A percentile compares a stretch with the other conserved stretches of the same genome.
Conservation (phyloP, 2,113 vertebrate species). For the Cinclus cinclus region DNA sequence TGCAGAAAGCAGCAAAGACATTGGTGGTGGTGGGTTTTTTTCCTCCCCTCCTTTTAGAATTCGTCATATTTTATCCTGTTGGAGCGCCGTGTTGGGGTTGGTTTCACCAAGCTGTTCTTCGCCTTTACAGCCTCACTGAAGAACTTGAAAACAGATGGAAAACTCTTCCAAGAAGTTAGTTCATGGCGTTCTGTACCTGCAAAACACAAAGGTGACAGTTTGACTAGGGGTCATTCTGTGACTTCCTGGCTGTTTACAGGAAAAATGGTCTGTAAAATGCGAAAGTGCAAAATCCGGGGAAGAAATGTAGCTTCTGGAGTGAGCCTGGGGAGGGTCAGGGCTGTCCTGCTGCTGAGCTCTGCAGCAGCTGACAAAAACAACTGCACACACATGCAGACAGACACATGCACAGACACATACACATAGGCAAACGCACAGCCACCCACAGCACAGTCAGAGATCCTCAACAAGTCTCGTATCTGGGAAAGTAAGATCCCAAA, state of each 20-base stretch:
- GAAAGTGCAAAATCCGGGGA: not conserved
- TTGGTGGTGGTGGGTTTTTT: not conserved
- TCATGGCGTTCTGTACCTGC: constrained; percentile 96
- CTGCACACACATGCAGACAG: no score
- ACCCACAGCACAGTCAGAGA: not conserved
- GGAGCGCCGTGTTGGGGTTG: constrained; percentile 83
- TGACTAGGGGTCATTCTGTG: not conserved
- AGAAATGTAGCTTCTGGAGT: not conserved
- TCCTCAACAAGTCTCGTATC: accelerated
- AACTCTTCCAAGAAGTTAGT: constrained; percentile 95
- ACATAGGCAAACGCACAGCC: accelerated
- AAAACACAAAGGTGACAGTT: not conserved
- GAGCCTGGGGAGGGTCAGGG: accelerated
- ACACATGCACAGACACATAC: not conserved
- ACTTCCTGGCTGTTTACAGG: not conserved
- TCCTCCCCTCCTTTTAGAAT: constrained; percentile 67
- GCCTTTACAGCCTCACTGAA: constrained; percentile 82
- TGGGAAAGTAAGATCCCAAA: not conserved
- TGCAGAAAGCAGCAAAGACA: constrained; percentile 30
- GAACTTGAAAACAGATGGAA: constrained; percentile 91
- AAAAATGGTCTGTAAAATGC: not conserved
- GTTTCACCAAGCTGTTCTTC: constrained; percentile 79
- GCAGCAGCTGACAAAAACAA: not conserved
- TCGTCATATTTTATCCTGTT: constrained; percentile 90
- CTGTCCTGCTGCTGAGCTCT: not conserved